Evolutionary conservation across 2,113 vertebrate genomes (phyloP), one percentile per base, ranked within the genome.

Genomic region (Todiramphus saurophagus): DNA sequence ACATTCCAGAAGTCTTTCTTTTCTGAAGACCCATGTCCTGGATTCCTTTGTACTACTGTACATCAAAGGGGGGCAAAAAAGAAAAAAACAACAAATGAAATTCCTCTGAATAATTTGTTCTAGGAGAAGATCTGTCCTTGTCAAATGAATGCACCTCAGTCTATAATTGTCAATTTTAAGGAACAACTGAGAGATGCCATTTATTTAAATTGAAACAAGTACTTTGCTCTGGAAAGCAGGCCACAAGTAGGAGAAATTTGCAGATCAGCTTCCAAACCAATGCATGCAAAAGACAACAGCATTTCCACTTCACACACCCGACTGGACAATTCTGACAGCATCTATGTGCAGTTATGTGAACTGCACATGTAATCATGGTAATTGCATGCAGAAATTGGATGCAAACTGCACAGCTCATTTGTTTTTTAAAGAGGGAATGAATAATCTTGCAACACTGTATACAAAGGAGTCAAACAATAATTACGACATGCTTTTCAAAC

Each of bases 391-490:
- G 86, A 73, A 95, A 93, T 30, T 41, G 87, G 84, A 94, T 55
- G 48, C 75, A 76, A 93, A 87, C 77, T 66, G 43, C 77, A 82
- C 80, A 69, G 69, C 76, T 93, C 87, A 96, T 88, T 95, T 92
- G 85, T 51, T 59, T 93, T 84, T 91, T 78, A 46, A 64, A 74
- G 87, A 77, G 74, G 24, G 44, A 63, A 51, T 70, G 44, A 63
- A 48, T 70, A 91, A 89, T 78, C 78, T 93, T 83, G 66, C 80
- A 75, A 69, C 55, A 39, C 60, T 64, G 33, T n/a, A 56, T 44
- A 77, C 68, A 79, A 77, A 93, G 72, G 82, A 95, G 63, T 90
- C 89, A 83, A 77, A 48, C 66, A 93, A 53, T 84, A 95, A 97
- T 94, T 94, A 93, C 64, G 81, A 74, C 0, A 4, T 59, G 77